Evolutionary conservation across 2,888 invertebrate species (phyloP).

Genomic region (Epirrhoe tristata): DNA sequence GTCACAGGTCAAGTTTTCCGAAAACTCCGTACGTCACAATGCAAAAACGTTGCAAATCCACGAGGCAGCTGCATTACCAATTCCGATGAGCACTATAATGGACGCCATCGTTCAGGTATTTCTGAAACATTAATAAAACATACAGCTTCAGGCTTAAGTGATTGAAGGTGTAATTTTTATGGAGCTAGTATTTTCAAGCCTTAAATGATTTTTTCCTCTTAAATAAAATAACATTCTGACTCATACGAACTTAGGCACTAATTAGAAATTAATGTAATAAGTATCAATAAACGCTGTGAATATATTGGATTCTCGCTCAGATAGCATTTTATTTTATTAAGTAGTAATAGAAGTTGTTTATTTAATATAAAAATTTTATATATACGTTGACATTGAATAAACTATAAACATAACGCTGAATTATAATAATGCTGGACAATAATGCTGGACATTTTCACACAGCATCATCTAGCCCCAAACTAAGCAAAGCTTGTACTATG

Average conservation of each 20-base stretch:
- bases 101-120: conserved; percentile 19
- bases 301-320: background rate
- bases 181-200: background rate
- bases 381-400: background rate
- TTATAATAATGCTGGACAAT: too few species aligned
- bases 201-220: too few species aligned
- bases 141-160: conserved; percentile 16
- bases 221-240: too few species aligned
- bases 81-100: conserved; percentile 29
- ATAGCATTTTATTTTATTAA: background rate
- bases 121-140: conserved; percentile 30
- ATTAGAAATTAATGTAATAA: too few species aligned
- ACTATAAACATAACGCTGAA: background rate
- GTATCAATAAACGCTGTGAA: too few species aligned
- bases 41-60: conserved; percentile 28
- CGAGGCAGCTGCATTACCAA: conserved; percentile 23
- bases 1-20: conserved; percentile 7
- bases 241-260: too few species aligned
- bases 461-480: too few species aligned
- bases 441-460: too few species aligned
- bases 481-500: too few species aligned
- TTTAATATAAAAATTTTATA: background rate
- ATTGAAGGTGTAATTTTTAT: conserved; percentile 12
- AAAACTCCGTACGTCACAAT: conserved; percentile 12
- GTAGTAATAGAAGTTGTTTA: background rate